phyloP scores from a whole-genome alignment of 2,113 vertebrate species.

The Noctilio leporinus region DNA sequence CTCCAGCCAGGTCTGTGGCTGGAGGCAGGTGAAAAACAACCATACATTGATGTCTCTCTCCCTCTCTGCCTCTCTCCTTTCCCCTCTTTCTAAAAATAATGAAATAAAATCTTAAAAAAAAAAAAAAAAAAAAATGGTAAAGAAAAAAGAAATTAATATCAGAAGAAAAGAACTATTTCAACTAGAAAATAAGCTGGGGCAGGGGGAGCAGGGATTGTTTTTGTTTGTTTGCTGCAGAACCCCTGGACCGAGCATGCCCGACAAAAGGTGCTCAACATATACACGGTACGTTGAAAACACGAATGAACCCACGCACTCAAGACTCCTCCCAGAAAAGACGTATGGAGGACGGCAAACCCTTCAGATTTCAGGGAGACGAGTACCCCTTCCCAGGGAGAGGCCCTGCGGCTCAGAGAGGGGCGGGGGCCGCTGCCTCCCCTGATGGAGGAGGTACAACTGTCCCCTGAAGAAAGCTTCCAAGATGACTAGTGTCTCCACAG shows the following conservation, averaged over 20 bases:
- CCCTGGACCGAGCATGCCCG: not conserved
- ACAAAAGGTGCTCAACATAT: not conserved
- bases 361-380: not conserved
- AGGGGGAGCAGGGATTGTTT: not conserved
- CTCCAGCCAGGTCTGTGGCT: too few relatives aligned
- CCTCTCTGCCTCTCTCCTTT: too few relatives aligned
- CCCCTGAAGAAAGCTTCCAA: not conserved
- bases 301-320: not conserved
- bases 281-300: not conserved
- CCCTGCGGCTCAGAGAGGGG: not conserved
- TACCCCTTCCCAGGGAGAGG: not conserved
- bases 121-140: not conserved
- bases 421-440: not conserved
- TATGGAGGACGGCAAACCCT: too few relatives aligned
- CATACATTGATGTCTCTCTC: too few relatives aligned
- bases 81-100: too few relatives aligned
- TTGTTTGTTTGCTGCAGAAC: not conserved
- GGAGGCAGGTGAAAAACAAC: too few relatives aligned
- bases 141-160: not conserved
- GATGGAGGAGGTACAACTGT: not conserved
- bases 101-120: too few relatives aligned
- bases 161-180: not conserved
- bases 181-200: not conserved
- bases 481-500: not conserved
- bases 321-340: not conserved